A percentile compares a stretch with the other conserved stretches of the same genome.
Conservation (phyloP, 37 sponge, comb jelly and placozoan species). For the Hexactinellida sp. region DNA sequence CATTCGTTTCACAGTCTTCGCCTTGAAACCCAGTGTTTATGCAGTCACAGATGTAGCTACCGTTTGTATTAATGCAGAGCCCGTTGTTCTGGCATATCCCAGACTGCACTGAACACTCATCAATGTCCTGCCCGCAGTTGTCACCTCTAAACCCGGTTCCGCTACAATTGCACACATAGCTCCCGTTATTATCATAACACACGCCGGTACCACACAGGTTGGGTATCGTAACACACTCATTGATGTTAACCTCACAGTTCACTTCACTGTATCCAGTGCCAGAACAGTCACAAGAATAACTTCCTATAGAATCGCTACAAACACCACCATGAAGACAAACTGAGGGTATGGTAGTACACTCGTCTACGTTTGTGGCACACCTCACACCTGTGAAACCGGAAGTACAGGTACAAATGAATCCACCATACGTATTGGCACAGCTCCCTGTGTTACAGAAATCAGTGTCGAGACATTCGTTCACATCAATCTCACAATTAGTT, state of each 20-base stretch:
- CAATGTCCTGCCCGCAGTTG: not conserved
- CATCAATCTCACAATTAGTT: constrained; percentile 11
- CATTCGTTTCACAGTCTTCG: not conserved
- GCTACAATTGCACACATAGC: not conserved
- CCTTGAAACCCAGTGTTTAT: not conserved
- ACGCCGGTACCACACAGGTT: not conserved
- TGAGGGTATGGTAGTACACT: not conserved
- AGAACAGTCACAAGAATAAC: not conserved
- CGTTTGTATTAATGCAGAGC: not conserved
- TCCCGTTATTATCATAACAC: not conserved
- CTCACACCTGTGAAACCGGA: not conserved
- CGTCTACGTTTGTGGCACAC: not conserved
- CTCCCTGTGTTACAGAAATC: not conserved
- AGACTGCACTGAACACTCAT: not conserved
- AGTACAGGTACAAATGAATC: constrained; percentile 21
- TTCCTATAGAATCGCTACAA: constrained; percentile 2
- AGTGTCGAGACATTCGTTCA: constrained; percentile 16
- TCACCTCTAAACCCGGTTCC: not conserved
- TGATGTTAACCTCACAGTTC: not conserved
- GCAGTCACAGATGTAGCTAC: not conserved
- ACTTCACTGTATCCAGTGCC: not conserved
- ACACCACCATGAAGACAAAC: constrained; percentile 19
- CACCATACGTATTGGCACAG: constrained; percentile 14
- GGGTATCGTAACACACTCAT: not conserved
- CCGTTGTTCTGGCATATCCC: not conserved